These are phyloP conservation scores for Virgularia gustaviana DNA, from an alignment of 92 coral and sea anemone species.

Conservation along the genomic window DNA sequence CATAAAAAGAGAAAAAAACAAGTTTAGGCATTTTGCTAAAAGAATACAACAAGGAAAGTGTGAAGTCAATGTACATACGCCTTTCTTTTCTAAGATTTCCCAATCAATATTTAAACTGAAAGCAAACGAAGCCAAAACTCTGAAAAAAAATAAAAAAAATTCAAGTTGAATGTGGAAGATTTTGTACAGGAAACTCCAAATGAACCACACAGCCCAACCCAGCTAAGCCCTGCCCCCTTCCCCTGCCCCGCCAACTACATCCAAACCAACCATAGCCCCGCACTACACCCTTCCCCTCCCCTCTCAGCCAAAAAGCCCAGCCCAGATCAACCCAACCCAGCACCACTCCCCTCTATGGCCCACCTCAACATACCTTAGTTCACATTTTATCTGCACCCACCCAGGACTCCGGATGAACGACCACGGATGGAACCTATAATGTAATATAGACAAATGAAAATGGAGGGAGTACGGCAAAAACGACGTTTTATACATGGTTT, in stretches of 20 bases:
- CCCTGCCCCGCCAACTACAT: too few relatives aligned
- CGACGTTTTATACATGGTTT: neutral
- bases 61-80: slow-evolving; percentile 14
- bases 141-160: slow-evolving; percentile 44
- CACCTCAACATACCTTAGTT: slow-evolving; percentile 63
- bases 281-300: too few relatives aligned
- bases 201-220: too few relatives aligned
- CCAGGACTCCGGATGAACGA: slow-evolving; percentile 98
- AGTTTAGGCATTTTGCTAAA: neutral
- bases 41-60: neutral
- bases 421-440: slow-evolving; percentile 99
- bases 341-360: neutral
- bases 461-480: neutral
- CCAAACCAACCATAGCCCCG: too few relatives aligned
- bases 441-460: too few relatives aligned
- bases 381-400: slow-evolving; percentile 99
- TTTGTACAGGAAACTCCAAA: too few relatives aligned
- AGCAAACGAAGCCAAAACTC: slow-evolving; percentile 87
- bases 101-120: slow-evolving; percentile 95
- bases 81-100: slow-evolving; percentile 67
- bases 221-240: too few relatives aligned
- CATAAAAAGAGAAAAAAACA: neutral
- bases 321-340: too few relatives aligned
- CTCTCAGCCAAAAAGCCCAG: too few relatives aligned
- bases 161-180: too few relatives aligned